Conservation (phyloP, 2,113 vertebrate genomes). For the Garra rufa region DNA sequence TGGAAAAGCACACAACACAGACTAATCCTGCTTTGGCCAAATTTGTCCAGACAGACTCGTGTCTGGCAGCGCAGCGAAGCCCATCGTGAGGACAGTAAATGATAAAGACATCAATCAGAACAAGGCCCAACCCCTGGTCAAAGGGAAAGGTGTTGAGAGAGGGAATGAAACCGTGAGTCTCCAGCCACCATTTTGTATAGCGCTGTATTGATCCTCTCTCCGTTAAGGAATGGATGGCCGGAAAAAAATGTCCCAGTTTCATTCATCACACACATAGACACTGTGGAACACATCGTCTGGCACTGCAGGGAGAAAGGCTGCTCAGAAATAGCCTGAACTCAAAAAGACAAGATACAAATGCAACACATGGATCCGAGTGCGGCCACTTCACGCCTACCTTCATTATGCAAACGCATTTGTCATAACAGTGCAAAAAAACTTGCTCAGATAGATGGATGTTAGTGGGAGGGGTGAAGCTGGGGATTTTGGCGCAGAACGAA, state of each 20-base stretch:
- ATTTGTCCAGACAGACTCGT: slow-evolving; percentile 40
- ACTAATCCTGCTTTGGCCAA: slow-evolving; percentile 7
- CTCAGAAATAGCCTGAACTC: slow-evolving; percentile 44
- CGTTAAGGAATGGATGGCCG: slow-evolving; percentile 40
- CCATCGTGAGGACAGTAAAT: slow-evolving; percentile 54
- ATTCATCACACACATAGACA: slow-evolving; percentile 36
- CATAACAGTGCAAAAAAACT: slow-evolving; percentile 27
- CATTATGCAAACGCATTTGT: slow-evolving; percentile 33
- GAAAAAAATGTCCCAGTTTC: slow-evolving; percentile 52
- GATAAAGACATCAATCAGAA: slow-evolving; percentile 64
- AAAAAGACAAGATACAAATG: slow-evolving; percentile 32
- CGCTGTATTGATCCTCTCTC: slow-evolving; percentile 67
- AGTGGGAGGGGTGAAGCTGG: slow-evolving; percentile 22
- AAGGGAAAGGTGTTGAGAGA: slow-evolving; percentile 44
- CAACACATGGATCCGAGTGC: slow-evolving; percentile 20
- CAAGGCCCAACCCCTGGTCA: slow-evolving; percentile 47
- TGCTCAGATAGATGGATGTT: not conserved
- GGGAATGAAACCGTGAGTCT: slow-evolving; percentile 52
- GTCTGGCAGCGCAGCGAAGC: slow-evolving; percentile 52
- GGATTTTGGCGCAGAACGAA: slow-evolving; percentile 13
- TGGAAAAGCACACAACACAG: slow-evolving; percentile 1
- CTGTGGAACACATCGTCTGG: slow-evolving; percentile 28
- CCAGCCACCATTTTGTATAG: slow-evolving; percentile 70
- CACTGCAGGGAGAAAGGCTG: slow-evolving; percentile 18
- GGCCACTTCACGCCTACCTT: slow-evolving; percentile 41